phyloP scores from a whole-genome alignment of 1,140 invertebrate species.

The Micrasema minimum region DNA sequence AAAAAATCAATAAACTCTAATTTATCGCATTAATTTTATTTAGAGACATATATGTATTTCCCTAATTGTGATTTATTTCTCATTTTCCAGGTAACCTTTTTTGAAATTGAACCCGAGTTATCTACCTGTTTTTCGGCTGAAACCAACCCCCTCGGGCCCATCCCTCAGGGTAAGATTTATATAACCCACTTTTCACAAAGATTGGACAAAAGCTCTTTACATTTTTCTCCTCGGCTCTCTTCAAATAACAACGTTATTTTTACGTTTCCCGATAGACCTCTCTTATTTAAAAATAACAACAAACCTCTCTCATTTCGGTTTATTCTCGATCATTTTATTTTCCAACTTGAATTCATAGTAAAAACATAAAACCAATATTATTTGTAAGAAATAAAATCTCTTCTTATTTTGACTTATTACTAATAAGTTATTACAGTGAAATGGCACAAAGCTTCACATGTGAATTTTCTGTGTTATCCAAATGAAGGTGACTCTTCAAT shows the following conservation, averaged over 20 bases:
- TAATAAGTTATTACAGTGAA: neutral
- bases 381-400: neutral
- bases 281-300: no score
- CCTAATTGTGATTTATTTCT: neutral
- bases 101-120: neutral
- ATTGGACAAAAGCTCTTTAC: neutral
- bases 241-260: neutral
- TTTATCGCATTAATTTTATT: no score
- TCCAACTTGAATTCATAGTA: neutral
- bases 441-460: no score
- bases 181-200: neutral
- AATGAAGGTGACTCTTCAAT: no score
- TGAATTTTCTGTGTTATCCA: no score
- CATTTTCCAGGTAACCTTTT: slow-evolving; percentile 2
- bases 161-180: slow-evolving; percentile 29
- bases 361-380: neutral
- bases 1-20: neutral
- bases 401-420: neutral
- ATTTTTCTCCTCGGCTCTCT: neutral
- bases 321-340: neutral
- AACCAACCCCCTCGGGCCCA: no score
- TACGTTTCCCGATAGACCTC: neutral
- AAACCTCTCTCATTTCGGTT: neutral
- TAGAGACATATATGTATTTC: no score
- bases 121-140: slow-evolving; percentile 5